These are phyloP conservation scores for Chrosomus eos DNA, from an alignment of 2,797 vertebrate genomes.

Conservation along the genomic window DNA sequence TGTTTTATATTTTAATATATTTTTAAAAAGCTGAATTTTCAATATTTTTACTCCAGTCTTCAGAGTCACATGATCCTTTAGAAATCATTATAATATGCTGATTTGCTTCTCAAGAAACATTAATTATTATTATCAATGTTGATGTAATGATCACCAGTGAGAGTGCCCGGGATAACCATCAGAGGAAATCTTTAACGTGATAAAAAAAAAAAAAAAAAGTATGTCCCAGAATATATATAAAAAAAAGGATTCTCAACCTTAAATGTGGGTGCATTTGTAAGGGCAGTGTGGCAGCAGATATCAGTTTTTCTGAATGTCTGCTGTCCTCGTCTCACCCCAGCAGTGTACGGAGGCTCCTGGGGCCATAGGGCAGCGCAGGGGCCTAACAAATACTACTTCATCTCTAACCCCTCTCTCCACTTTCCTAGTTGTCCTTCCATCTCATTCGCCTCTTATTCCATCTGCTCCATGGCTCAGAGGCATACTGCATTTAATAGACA, in stretches of 20 bases:
- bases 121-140: background rate
- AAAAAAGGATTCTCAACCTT: too few species aligned
- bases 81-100: background rate
- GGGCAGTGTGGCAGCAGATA: constrained; percentile 10
- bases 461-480: constrained; percentile 33
- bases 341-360: background rate
- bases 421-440: constrained; percentile 17
- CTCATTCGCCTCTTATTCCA: background rate
- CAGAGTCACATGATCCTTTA: background rate
- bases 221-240: too few species aligned
- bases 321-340: constrained; percentile 28
- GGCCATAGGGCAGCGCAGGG: constrained; percentile 8
- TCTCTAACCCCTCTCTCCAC: constrained; percentile 1
- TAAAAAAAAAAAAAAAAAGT: background rate
- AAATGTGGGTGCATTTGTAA: background rate
- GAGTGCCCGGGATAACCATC: too few species aligned
- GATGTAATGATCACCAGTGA: too few species aligned
- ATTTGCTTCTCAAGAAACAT: background rate
- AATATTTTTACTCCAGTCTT: too few species aligned
- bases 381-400: constrained; percentile 31
- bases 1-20: background rate
- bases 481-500: constrained; percentile 47
- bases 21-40: too few species aligned
- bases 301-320: background rate
- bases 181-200: background rate